Evolutionary conservation across 2,797 vertebrate species (phyloP), one percentile per base, ranked within the genome.

Genomic region (Protosalanx chinensis): DNA sequence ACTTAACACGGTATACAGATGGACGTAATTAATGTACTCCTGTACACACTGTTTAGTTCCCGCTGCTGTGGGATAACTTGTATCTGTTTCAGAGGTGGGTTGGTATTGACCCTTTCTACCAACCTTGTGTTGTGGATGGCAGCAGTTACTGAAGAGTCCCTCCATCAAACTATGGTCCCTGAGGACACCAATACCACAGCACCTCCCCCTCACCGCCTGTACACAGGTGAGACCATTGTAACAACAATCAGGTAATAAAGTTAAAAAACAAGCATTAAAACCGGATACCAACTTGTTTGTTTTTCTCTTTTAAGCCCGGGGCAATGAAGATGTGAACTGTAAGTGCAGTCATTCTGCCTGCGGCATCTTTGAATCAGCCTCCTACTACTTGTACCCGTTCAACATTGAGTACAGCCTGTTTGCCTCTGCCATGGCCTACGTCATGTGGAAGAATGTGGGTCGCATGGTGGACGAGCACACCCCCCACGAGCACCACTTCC

Each of bases 371-470:
- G 90, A 97, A 82, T 86, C 92, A 0, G 95, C 94, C 16, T 97
- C 93, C 72, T 96, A 93, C 83, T 99, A 97, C 91, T 80, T 99
- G 46, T 97, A 98, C 72, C 97, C 97, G 13, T 98, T 99, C 85
- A 98, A 97, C 86, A 98, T 98, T 0, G 98, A 99, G 84, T 99
- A 98, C 89, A 96, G 96, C 67, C 95, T 99, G 79, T 98, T 99
- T 4, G 96, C 98, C 37, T 96, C 96, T 0, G 93, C 96, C 83
- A 94, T 98, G 95, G 84, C 95, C 70, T 98, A 96, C 0, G 91
- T 99, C 76, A 96, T 98, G 96, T 99, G 98, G 98, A 98, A 96
- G 87, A 99, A 99, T 0, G 94, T 98, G 0, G 96, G 95, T 2
- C 91, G 96, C 18, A 74, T 92, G 69, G 81, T 93, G 20, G 90